Evolutionary conservation across 2,113 vertebrate genomes (phyloP).

Genomic region (Carassius auratus): DNA sequence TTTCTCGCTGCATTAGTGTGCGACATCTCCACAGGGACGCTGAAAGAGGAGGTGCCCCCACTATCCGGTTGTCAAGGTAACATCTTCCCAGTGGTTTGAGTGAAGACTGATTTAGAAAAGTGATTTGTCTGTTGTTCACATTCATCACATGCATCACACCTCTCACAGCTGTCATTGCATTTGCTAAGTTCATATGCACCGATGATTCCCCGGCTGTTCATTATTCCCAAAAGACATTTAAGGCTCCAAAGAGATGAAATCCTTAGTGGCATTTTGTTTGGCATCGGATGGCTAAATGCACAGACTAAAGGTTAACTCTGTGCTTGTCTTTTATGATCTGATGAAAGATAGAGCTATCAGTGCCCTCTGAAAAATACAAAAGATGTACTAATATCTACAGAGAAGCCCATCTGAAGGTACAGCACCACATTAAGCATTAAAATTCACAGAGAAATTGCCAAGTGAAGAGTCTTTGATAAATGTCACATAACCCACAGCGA

Average conservation of each 20-base stretch:
- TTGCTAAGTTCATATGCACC: background rate
- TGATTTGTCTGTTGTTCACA: constrained; percentile 62
- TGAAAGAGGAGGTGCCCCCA: constrained; percentile 63
- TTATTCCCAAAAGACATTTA: constrained; percentile 1
- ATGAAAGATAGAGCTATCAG: constrained; percentile 1
- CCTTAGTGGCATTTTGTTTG: constrained; percentile 10
- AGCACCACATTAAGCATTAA: constrained; percentile 8
- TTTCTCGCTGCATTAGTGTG: constrained; percentile 74
- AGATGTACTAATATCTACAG: constrained; percentile 14
- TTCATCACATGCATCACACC: constrained; percentile 33
- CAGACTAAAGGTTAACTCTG: constrained; percentile 21
- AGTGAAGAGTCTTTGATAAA: constrained; percentile 7
- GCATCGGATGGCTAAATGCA: background rate
- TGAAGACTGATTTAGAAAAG: constrained; percentile 62
- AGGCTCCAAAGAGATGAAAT: background rate
- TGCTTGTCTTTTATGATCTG: background rate
- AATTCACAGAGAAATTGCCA: constrained; percentile 2
- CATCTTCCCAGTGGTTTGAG: constrained; percentile 64
- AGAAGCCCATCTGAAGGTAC: background rate
- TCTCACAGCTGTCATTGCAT: background rate
- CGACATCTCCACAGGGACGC: constrained; percentile 68
- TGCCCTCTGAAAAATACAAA: background rate
- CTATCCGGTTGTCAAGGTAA: constrained; percentile 73
- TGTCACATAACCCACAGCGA: constrained; percentile 1
- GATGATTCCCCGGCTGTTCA: background rate